A percentile compares a stretch with the other conserved stretches of the same genome.
Conservation (phyloP, 1,140 invertebrate species). For the Eriocheir sinensis region DNA sequence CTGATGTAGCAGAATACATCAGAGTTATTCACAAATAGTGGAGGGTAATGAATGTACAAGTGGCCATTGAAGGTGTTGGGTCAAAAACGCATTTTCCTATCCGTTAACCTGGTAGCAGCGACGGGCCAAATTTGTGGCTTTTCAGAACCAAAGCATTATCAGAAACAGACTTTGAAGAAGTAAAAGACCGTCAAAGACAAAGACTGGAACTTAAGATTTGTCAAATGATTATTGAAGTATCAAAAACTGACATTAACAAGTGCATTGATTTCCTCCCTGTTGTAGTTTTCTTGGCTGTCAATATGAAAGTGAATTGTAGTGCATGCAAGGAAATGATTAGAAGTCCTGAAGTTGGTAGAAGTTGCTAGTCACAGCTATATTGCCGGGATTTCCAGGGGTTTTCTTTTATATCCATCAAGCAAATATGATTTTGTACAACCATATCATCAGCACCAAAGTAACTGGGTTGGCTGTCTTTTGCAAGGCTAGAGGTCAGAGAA, state of each 20-base stretch:
- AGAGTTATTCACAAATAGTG: not conserved
- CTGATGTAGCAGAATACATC: not conserved
- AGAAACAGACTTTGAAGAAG: slow-evolving; percentile 2
- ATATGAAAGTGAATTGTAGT: not conserved
- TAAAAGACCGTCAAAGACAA: not conserved
- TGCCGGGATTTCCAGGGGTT: not conserved
- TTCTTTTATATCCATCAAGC: slow-evolving; percentile 17
- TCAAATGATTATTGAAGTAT: not conserved
- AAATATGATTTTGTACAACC: no score
- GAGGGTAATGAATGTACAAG: no score
- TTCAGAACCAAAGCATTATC: not conserved
- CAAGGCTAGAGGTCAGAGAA: not conserved
- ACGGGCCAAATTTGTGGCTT: not conserved
- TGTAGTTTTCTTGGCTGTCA: not conserved
- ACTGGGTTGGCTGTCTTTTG: not conserved
- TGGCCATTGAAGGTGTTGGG: not conserved
- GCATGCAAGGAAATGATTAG: not conserved
- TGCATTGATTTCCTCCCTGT: not conserved
- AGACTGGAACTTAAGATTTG: not conserved
- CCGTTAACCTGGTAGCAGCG: not conserved
- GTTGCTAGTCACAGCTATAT: no score
- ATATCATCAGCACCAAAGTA: not conserved
- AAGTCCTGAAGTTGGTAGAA: no score
- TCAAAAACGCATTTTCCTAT: not conserved
- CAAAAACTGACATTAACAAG: not conserved